These are phyloP conservation scores for Catharus bicknelli DNA, from an alignment of 2,113 vertebrate species.

Conservation along the genomic window DNA sequence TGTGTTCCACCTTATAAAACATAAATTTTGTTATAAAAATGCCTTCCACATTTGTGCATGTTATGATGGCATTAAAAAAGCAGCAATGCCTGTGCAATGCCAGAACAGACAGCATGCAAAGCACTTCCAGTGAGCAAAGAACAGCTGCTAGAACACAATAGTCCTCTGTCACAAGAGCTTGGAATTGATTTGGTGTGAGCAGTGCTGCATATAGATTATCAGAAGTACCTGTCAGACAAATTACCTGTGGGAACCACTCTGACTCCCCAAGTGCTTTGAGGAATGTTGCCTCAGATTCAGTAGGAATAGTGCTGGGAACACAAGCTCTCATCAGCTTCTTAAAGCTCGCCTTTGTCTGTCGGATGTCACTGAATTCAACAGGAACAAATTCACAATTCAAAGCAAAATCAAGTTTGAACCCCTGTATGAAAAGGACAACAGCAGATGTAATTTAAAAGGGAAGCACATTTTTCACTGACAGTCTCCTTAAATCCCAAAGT, in stretches of 20 bases:
- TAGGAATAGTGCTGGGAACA: conserved; percentile 86
- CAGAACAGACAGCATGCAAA: neutral
- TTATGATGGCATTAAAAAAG: neutral
- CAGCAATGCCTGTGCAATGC: neutral
- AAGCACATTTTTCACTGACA: neutral
- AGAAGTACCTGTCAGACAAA: conserved; percentile 19
- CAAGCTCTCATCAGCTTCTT: conserved; percentile 96
- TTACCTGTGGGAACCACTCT: conserved; percentile 96
- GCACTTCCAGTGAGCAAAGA: neutral
- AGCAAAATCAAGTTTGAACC: conserved; percentile 90
- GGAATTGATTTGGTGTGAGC: conserved; percentile 33
- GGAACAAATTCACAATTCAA: conserved; percentile 96
- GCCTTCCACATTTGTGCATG: neutral
- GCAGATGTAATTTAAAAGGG: conserved; percentile 18
- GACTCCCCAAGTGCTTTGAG: conserved; percentile 92
- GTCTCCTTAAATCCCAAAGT: neutral
- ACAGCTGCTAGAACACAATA: conserved; percentile 18
- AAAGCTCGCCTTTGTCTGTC: conserved; percentile 92
- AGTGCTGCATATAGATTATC: neutral
- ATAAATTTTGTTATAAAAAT: neutral
- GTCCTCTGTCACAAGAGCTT: neutral
- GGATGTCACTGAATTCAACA: conserved; percentile 92
- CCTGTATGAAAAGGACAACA: conserved; percentile 75
- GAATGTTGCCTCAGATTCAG: conserved; percentile 89
- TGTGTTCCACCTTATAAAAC: neutral